phyloP scores from a whole-genome alignment of 2,113 vertebrate genomes.

The Rafetus swinhoei region DNA sequence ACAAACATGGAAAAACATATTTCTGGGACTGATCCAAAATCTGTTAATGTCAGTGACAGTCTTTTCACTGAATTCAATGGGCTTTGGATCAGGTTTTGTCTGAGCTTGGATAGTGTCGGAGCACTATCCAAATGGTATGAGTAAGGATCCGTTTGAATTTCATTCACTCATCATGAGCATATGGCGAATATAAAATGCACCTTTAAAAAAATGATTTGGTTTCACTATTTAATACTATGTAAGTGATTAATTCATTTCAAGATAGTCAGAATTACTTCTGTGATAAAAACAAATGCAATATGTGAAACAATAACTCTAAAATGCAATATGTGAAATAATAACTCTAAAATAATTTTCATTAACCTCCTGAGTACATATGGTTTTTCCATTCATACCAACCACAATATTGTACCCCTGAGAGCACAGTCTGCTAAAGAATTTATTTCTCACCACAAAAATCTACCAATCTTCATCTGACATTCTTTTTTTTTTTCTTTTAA shows the following conservation, averaged over 20 bases:
- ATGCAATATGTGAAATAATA: neutral
- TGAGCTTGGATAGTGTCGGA: too few relatives aligned
- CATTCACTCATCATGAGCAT: neutral
- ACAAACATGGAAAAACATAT: neutral
- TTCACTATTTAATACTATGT: slow-evolving; percentile 20
- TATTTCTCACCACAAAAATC: neutral
- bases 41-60: neutral
- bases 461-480: neutral
- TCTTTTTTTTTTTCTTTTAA: neutral
- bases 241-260: neutral
- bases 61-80: neutral
- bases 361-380: neutral
- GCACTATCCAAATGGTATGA: rapidly evolving
- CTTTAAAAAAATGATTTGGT: neutral
- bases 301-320: neutral
- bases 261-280: neutral
- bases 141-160: neutral
- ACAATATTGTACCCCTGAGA: neutral
- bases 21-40: neutral
- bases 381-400: neutral
- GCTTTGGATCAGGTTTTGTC: rapidly evolving
- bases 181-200: neutral
- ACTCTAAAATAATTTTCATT: neutral
- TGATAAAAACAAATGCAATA: neutral
- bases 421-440: neutral